Base-by-base conservation (phyloP, 2,113 vertebrate genomes). In the Misgurnus mizolepis region DNA sequence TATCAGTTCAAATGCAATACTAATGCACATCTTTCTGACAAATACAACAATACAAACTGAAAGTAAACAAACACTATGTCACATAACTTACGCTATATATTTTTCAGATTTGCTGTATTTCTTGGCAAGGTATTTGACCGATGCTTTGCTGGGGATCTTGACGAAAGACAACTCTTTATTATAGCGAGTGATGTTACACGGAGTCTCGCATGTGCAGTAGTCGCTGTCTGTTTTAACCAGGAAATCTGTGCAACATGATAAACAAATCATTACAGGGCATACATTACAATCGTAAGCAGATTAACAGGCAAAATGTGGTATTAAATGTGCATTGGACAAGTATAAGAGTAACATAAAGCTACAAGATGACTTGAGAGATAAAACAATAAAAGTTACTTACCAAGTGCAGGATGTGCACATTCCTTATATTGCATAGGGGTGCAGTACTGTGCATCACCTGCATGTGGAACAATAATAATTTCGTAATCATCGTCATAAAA, bases 101-200 rank as follows among this genome's bases (percentile, higher is more conserved):
- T 98, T 95, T 90, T 99, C 97, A 0, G 97, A 95, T 85, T 97
- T 98, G 95, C 98, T 98, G 93, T 96, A 98, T 84, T 98, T 99
- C 94, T 99, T 99, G 86, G 97, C 98, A 55, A 99, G 91, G 86
- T 99, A 99, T 82, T 98, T 98, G 80, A 97, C 97, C 0, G 98
- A 99, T 6, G 97, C 97, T 85, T 99, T 99, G 93, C 98, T 99
- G 89, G 98, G 98, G 81, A 99, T 99, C 91, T 98, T 99, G 77
- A 99, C 98, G 86, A 99, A 98, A 88, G 97, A 98, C 86, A 99
- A 93, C 92, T 99, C 97, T 90, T 99, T 99, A 88, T 92, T 95
- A 15, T 95, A 99, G 86, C 98, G 95, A 6, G 96, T 98, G 88
- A 97, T 95, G 83, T 99, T 99, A 93, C 98, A 99, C 7, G 98